Base-by-base conservation (phyloP, 2,888 invertebrate genomes). In the Rotaria macrura region DNA sequence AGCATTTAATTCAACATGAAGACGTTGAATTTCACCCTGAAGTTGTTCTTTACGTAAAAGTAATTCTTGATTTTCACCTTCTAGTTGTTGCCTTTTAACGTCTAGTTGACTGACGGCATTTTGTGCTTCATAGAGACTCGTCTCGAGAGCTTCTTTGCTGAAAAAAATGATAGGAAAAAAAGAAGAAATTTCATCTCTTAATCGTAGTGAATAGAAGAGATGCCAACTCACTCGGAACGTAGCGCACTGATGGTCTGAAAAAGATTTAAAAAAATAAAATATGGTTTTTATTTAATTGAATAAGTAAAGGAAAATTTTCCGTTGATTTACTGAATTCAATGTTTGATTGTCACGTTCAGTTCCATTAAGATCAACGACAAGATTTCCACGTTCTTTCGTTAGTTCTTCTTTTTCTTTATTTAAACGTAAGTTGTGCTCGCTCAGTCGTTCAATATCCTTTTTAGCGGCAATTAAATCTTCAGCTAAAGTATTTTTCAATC, bases 371-470 rank as follows among this genome's bases (percentile, higher is more conserved):
- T 89, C 89, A 14, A 90, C 89, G 49, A 89, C 88, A 14, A 91
- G 89, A 87, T 90, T 90, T 57, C 89, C 90, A 87, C 90, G 90
- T 74, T 91, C 91, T 83, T 90, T 90, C 49, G 89, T 95, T 40
- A 97, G 91, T 0, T 94, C 94, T 89, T 96, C 95, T 90, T 96
- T 96, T 91, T 96, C 96, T 2, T 95, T 94, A 23, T 88, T 88
- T 43, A 91, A 87, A 29, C 89, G 88, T 55, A 89, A 88, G 55
- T 89, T 88, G 40, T 89, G 89, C 84, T 88, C 88, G 79, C 88
- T 88, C 34, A 88, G 87, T 20, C 90, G 88, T 87, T 91, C 90
- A 43, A 90, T 87, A 85, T 91, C 91, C 85, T 89, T 89, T 23
- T 90, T 87, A 20, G 89, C 87, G 7, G 88, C 84, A 49, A 90